Percentiles rank a stretch among this genome's conserved stretches.
phyloP scores from a whole-genome alignment of 2,888 invertebrate species.

The Nemurella pictetii region DNA sequence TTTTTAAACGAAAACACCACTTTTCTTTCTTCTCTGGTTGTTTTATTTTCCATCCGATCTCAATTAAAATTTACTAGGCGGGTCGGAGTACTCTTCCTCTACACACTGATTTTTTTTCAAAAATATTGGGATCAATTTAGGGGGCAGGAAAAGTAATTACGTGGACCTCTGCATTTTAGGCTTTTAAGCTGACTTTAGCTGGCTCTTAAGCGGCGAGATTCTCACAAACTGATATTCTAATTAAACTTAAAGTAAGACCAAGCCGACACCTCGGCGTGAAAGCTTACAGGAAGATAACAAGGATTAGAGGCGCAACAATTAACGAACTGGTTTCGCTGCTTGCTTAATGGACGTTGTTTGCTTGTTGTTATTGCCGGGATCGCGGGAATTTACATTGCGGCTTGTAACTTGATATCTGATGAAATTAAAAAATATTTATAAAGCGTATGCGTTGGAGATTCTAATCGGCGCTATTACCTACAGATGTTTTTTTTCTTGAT shows the following conservation, averaged over 20 bases:
- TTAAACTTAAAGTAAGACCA: background rate
- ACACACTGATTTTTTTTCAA: too few species aligned
- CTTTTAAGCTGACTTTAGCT: too few species aligned
- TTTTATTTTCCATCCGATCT: too few species aligned
- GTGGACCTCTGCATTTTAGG: too few species aligned
- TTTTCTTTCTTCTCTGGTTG: too few species aligned
- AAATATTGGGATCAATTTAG: too few species aligned
- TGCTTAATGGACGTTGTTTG: background rate
- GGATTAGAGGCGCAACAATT: background rate
- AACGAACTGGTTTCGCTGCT: background rate
- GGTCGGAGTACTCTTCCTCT: too few species aligned
- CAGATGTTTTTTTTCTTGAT: background rate
- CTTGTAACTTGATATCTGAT: background rate
- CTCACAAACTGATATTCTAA: background rate
- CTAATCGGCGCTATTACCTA: background rate
- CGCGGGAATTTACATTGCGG: background rate
- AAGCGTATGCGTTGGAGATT: background rate
- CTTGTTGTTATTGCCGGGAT: background rate
- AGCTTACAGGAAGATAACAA: background rate
- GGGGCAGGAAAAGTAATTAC: too few species aligned
- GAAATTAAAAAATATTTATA: background rate
- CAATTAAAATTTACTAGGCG: too few species aligned
- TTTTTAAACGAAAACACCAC: too few species aligned
- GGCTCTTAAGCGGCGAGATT: background rate
- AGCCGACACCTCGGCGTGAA: background rate